phyloP scores from a whole-genome alignment of 2,888 invertebrate species.

The Sussaba pulchella region DNA sequence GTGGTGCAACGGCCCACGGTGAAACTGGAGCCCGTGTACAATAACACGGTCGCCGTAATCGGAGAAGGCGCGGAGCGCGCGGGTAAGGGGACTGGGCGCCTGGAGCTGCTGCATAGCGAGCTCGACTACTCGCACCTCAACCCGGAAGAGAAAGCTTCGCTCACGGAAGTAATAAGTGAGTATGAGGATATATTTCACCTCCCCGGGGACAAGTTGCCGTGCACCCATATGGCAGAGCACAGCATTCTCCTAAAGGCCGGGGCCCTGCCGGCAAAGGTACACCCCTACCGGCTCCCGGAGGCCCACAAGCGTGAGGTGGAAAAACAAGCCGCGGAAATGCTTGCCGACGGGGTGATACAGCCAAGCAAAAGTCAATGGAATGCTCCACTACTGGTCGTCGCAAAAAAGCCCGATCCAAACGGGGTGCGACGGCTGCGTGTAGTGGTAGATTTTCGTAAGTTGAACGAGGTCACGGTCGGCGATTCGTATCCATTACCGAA shows the following conservation, averaged over 20 bases:
- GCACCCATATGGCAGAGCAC: conserved; percentile 51
- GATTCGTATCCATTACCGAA: conserved; percentile 31
- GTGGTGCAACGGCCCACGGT: too few species aligned
- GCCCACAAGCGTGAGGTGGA: conserved; percentile 49
- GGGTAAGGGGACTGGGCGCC: too few species aligned
- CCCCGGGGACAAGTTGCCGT: conserved; percentile 56
- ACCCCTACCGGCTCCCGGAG: conserved; percentile 64
- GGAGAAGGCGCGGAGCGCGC: too few species aligned
- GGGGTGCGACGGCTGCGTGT: too few species aligned
- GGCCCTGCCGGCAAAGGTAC: conserved; percentile 51
- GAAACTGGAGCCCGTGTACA: too few species aligned
- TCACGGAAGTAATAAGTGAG: background rate
- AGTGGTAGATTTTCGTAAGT: conserved; percentile 37
- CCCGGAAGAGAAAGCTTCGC: too few species aligned
- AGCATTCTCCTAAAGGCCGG: conserved; percentile 47
- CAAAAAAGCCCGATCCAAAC: too few species aligned
- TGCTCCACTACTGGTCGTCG: conserved; percentile 32
- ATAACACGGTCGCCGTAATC: too few species aligned
- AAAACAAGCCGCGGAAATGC: conserved; percentile 17
- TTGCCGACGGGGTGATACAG: background rate
- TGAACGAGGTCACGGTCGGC: conserved; percentile 8
- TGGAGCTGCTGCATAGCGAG: too few species aligned
- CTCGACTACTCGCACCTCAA: too few species aligned
- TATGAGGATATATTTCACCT: conserved; percentile 60
- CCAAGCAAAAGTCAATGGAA: conserved; percentile 43